Conservation (phyloP, 2,888 invertebrate genomes). For the Zeuzera pyrina region DNA sequence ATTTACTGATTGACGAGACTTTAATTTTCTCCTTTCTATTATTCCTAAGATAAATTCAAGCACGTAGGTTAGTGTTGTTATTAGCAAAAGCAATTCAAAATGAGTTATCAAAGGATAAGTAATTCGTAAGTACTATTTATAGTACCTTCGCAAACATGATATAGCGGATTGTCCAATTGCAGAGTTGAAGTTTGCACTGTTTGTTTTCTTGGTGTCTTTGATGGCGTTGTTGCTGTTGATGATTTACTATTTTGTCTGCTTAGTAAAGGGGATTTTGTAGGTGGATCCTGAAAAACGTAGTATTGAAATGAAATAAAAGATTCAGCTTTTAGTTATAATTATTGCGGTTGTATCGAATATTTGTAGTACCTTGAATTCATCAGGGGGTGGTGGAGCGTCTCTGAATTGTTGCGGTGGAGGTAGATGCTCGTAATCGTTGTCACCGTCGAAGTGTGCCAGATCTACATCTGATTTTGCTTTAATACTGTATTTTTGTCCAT, state of each 20-base stretch:
- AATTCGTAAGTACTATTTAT: neutral
- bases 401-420: conserved; percentile 90
- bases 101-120: neutral
- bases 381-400: conserved; percentile 85
- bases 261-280: conserved; percentile 53
- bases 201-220: conserved; percentile 46
- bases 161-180: conserved; percentile 80
- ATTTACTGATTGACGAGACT: conserved; percentile 53
- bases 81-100: conserved; percentile 29
- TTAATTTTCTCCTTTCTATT: conserved; percentile 59
- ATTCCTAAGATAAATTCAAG: conserved; percentile 50
- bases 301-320: no score
- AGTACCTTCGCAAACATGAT: conserved; percentile 84
- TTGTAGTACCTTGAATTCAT: conserved; percentile 78
- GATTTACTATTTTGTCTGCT: conserved; percentile 62
- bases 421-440: conserved; percentile 80
- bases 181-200: conserved; percentile 42
- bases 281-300: conserved; percentile 51
- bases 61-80: conserved; percentile 32
- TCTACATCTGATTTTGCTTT: conserved; percentile 76
- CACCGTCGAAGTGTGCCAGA: conserved; percentile 65
- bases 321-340: no score
- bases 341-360: no score
- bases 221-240: conserved; percentile 58
- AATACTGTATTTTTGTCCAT: conserved; percentile 43